Percentiles rank a stretch among this genome's conserved stretches.
These are phyloP conservation scores for Trachelipus rathkii DNA, from an alignment of 1,140 invertebrate genomes.

Conservation along the genomic window DNA sequence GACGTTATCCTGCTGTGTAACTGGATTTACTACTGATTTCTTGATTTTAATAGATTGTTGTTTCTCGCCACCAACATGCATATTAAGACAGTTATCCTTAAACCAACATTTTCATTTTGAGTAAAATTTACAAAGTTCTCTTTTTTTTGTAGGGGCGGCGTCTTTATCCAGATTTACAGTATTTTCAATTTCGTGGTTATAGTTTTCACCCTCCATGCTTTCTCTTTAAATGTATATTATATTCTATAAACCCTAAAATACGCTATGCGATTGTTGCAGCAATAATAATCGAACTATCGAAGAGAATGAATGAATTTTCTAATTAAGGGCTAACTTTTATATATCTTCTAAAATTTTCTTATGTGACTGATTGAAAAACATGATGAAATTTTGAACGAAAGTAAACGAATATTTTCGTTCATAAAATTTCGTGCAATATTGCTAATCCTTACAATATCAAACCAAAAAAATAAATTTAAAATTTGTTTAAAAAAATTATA, in stretches of 20 bases:
- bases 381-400: no score
- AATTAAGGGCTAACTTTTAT: not conserved
- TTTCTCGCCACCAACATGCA: conserved; percentile 37
- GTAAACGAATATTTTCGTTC: no score
- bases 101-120: conserved; percentile 46
- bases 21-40: conserved; percentile 24
- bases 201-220: not conserved
- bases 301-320: no score
- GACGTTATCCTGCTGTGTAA: not conserved
- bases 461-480: no score
- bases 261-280: no score
- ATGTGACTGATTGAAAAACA: no score
- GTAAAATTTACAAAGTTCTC: conserved; percentile 40
- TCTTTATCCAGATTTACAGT: not conserved
- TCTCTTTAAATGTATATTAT: not conserved
- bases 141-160: not conserved
- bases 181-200: not conserved
- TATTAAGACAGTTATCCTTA: conserved; percentile 44
- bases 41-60: conserved; percentile 13
- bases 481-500: no score
- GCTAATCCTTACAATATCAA: no score
- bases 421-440: no score
- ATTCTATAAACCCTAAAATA: not conserved
- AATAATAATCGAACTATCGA: no score
- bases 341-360: no score